Evolutionary conservation across 2,888 invertebrate genomes (phyloP), one percentile per base, ranked within the genome.

Genomic region (Cremastobaeus sp.): DNA sequence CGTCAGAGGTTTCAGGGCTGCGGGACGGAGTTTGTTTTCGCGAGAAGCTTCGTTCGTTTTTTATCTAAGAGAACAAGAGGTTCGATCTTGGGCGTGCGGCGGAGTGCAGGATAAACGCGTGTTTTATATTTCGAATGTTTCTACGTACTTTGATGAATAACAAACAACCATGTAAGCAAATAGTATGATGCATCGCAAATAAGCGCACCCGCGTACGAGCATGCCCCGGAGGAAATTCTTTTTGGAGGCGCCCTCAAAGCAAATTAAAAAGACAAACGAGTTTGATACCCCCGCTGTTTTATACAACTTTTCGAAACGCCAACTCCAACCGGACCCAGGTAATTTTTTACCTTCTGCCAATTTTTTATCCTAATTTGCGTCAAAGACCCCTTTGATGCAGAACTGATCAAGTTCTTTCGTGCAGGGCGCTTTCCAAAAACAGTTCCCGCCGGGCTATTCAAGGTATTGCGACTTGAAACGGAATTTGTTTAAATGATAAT

Each of bases 41-140:
- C 35, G 11, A 35, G n/a, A 35, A 35, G 25, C 35, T 45, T 57
- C 18, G 25, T 35, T 15, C 43, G 21, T 15, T 45, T 45, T 57
- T 39, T 39, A 39, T 39, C 39, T 11, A 50, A 14, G 12, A 48
- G 9, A 43, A 12, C 17, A 25, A 35, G 48, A 64, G 28, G 55
- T 55, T 54, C 47, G 65, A 47, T 65, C 65, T 37, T 37, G 60
- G 20, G 28, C 28, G 28, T 52, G 57, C 68, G 68, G 55, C 9
- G 32, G 50, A 28, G 43, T 47, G 30, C 20, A 15, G 35, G 28
- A 32, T 21, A 32, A 30, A 14, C 30, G 34, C 69, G 45, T 48
- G 43, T 69, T 69, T 69, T 60, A 60, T 60, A 60, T 69, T 60
- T 59, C 69, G 50, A 52, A 69, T 69, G 50, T 69, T 69, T 69